Evolutionary conservation across 1,140 invertebrate species (phyloP).

Genomic region (Tetramorium alpestre): DNA sequence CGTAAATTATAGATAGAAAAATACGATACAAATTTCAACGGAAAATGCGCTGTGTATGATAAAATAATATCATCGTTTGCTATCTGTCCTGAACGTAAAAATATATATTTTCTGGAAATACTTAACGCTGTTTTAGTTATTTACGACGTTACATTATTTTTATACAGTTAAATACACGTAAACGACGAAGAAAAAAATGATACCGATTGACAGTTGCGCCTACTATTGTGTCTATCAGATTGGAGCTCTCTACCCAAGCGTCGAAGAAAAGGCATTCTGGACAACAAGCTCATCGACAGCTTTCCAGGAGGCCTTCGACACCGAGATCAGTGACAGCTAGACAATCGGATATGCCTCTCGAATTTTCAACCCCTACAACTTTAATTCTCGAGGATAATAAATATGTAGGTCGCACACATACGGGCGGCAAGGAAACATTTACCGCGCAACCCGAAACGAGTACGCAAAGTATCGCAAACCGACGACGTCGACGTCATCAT

Average conservation of each 20-base stretch:
- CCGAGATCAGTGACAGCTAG: conserved; percentile 43
- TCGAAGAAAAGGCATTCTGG: conserved; percentile 67
- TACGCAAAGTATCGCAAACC: conserved; percentile 62
- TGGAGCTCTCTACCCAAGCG: conserved; percentile 64
- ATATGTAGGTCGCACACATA: conserved; percentile 34
- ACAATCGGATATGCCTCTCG: conserved; percentile 54
- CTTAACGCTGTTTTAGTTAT: neutral
- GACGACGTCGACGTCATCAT: conserved; percentile 76
- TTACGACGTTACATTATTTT: neutral
- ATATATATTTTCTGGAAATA: neutral
- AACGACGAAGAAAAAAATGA: neutral
- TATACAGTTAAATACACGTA: neutral
- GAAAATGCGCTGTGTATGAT: neutral
- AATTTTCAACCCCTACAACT: conserved; percentile 44
- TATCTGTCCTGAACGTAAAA: neutral
- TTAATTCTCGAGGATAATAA: conserved; percentile 40
- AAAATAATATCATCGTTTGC: too few relatives aligned
- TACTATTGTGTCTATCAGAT: conserved; percentile 56
- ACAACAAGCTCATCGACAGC: conserved; percentile 51
- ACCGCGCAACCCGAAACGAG: conserved; percentile 51
- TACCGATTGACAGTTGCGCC: neutral
- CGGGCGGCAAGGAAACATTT: conserved; percentile 47
- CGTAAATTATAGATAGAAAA: neutral
- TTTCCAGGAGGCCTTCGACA: conserved; percentile 13
- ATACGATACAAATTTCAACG: neutral